These are phyloP conservation scores for Callospermophilus lateralis DNA, from an alignment of 2,113 vertebrate genomes.

Conservation along the genomic window DNA sequence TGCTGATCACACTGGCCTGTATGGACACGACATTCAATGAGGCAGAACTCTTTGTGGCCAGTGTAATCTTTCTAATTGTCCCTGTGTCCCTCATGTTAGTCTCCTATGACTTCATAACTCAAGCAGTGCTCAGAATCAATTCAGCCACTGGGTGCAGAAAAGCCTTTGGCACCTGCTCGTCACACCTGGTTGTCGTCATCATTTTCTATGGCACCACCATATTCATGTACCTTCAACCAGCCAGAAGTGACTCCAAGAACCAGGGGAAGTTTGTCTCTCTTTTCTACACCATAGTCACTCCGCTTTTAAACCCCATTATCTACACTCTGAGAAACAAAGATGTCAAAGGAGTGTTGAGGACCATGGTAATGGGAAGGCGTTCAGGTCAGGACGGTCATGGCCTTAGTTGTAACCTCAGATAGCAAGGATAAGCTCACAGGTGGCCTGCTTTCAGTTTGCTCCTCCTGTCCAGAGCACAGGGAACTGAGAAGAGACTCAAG, in stretches of 20 bases:
- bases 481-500: no score
- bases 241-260: slow-evolving; percentile 36
- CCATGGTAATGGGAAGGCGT: neutral
- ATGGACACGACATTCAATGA: slow-evolving; percentile 68
- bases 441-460: neutral
- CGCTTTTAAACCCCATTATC: slow-evolving; percentile 70
- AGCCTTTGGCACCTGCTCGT: slow-evolving; percentile 70
- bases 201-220: slow-evolving; percentile 71
- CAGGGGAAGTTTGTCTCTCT: slow-evolving; percentile 65
- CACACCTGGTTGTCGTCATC: slow-evolving; percentile 65
- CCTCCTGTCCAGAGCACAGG: neutral
- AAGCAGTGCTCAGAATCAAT: slow-evolving; percentile 54
- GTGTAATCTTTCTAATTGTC: slow-evolving; percentile 60
- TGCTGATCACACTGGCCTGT: slow-evolving; percentile 72
- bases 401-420: neutral
- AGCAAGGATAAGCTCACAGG: neutral
- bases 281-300: slow-evolving; percentile 65
- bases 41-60: slow-evolving; percentile 65
- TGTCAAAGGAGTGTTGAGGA: slow-evolving; percentile 55
- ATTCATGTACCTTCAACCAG: slow-evolving; percentile 67
- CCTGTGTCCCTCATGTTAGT: slow-evolving; percentile 58
- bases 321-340: slow-evolving; percentile 72
- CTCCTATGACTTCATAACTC: slow-evolving; percentile 66
- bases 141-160: slow-evolving; percentile 20
- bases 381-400: neutral